Conservation (phyloP, 2,797 vertebrate species). For the Onychomys leucogaster region DNA sequence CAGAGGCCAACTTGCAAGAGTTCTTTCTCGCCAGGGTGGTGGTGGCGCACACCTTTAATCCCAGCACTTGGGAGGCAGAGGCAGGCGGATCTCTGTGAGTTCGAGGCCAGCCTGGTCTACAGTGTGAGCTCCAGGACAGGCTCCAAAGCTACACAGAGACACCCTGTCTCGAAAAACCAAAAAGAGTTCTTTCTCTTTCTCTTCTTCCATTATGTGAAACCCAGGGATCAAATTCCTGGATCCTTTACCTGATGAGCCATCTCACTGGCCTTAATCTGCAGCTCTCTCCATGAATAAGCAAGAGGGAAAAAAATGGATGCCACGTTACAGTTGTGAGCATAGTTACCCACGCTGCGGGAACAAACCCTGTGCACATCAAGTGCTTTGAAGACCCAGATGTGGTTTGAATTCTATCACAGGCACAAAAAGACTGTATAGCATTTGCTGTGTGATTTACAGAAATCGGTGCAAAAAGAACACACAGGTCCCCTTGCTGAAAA, state of each 20-base stretch:
- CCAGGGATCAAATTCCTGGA: background rate
- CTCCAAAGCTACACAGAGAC: too few relatives aligned
- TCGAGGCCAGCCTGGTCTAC: too few relatives aligned
- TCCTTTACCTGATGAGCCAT: background rate
- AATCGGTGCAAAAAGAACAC: conserved; percentile 9
- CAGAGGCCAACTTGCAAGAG: background rate
- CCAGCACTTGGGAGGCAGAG: too few relatives aligned
- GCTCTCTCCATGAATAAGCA: conserved; percentile 29
- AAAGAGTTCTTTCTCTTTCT: background rate
- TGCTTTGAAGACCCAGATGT: conserved; percentile 11
- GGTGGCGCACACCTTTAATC: too few relatives aligned
- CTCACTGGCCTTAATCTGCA: background rate
- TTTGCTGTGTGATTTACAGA: background rate
- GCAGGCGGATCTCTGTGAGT: too few relatives aligned
- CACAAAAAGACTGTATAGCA: background rate
- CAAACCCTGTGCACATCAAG: background rate
- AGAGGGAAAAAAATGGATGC: background rate
- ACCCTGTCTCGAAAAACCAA: too few relatives aligned
- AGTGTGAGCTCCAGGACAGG: too few relatives aligned
- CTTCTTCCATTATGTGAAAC: background rate
- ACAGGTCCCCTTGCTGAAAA: background rate
- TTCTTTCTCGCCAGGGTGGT: background rate
- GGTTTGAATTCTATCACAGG: conserved; percentile 14
- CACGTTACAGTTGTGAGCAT: background rate
- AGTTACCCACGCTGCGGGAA: background rate